A percentile compares a stretch with the other conserved stretches of the same genome.
These are phyloP conservation scores for Vireo griseus DNA, from an alignment of 2,797 vertebrate species.

Conservation along the genomic window DNA sequence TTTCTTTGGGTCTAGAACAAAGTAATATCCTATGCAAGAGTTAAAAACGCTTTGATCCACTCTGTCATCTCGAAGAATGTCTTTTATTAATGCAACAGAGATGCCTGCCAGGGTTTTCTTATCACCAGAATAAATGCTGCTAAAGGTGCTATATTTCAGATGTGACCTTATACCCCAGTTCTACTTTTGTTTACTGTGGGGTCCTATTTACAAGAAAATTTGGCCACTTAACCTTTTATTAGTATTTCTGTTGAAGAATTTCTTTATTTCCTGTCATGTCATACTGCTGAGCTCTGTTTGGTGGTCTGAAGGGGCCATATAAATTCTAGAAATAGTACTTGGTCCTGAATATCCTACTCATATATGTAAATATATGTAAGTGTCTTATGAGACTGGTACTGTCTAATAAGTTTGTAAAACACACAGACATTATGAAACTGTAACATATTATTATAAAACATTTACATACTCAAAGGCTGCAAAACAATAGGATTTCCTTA, in stretches of 20 bases:
- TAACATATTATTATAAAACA: constrained; percentile 42
- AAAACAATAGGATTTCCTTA: constrained; percentile 47
- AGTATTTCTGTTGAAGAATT: not conserved
- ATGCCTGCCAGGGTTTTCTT: constrained; percentile 19
- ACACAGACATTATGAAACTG: constrained; percentile 8
- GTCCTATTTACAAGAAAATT: not conserved
- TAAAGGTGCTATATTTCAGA: constrained; percentile 16
- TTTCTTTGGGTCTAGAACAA: not conserved
- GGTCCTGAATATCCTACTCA: not conserved
- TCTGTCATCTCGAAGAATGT: not conserved
- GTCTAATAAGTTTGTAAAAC: constrained; percentile 20
- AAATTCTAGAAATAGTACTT: not conserved
- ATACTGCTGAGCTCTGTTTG: not conserved
- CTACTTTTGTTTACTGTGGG: not conserved
- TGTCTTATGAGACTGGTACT: not conserved
- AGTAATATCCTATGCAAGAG: not conserved
- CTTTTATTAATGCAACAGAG: not conserved
- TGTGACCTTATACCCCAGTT: not conserved
- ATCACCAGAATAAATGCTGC: constrained; percentile 22
- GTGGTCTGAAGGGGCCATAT: not conserved
- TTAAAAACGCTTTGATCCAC: constrained; percentile 22
- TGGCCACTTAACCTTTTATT: not conserved
- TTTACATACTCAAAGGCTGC: constrained; percentile 33
- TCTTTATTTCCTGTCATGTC: not conserved
- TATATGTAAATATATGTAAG: not conserved